Evolutionary conservation across 2,113 vertebrate species (phyloP).

Genomic region (Aix galericulata): DNA sequence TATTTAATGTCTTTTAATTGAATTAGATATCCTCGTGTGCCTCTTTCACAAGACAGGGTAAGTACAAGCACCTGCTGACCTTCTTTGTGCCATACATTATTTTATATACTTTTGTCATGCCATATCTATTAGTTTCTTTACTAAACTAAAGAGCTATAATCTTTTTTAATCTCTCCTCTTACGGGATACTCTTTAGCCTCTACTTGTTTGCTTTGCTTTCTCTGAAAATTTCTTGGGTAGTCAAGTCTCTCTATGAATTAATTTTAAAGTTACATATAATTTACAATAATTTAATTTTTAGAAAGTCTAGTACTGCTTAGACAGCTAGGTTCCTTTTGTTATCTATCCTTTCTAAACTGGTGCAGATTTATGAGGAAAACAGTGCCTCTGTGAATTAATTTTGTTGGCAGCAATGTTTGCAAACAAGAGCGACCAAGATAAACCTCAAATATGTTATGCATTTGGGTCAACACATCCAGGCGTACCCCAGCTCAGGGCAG

Average conservation of each 20-base stretch:
- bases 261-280: constrained; percentile 14
- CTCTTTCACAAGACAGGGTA: constrained; percentile 59
- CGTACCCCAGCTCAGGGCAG: background rate
- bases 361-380: background rate
- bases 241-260: background rate
- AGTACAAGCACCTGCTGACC: constrained; percentile 60
- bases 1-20: constrained; percentile 65
- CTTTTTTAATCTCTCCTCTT: constrained; percentile 61
- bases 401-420: background rate
- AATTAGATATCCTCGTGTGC: constrained; percentile 39
- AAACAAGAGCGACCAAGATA: background rate
- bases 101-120: constrained; percentile 64
- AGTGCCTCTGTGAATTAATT: background rate
- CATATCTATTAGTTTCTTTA: constrained; percentile 38
- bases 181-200: background rate
- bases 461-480: background rate
- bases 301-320: background rate
- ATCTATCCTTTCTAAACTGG: background rate
- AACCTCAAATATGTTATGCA: background rate
- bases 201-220: constrained; percentile 40
- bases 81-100: constrained; percentile 52
- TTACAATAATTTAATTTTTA: background rate
- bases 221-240: constrained; percentile 37
- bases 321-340: background rate
- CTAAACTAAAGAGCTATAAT: constrained; percentile 52